phyloP scores from a whole-genome alignment of 2,113 vertebrate species.

The Haemorhous mexicanus region DNA sequence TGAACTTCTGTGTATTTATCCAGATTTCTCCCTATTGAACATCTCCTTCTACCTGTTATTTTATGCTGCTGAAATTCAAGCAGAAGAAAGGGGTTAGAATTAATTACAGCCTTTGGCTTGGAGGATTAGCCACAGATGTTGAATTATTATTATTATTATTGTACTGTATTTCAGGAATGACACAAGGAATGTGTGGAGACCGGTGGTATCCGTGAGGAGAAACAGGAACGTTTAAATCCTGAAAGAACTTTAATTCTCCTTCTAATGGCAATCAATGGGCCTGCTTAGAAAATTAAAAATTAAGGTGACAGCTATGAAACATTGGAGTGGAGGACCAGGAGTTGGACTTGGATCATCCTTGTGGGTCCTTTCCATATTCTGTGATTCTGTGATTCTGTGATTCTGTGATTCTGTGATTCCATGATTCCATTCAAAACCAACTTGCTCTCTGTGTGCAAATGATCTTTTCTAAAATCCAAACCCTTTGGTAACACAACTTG shows the following conservation, averaged over 20 bases:
- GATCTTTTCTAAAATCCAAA: background rate
- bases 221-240: background rate
- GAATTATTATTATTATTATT: slow-evolving; percentile 48
- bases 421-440: background rate
- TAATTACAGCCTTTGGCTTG: slow-evolving; percentile 48
- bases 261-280: background rate
- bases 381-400: accelerated
- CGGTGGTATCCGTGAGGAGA: background rate
- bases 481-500: background rate
- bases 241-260: background rate
- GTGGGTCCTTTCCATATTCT: background rate
- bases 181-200: slow-evolving; percentile 48
- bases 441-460: background rate
- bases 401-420: background rate
- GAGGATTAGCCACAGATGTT: slow-evolving; percentile 45
- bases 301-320: background rate
- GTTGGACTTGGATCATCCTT: background rate
- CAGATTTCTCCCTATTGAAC: background rate
- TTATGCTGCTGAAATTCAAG: background rate
- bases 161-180: slow-evolving; percentile 38
- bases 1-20: background rate
- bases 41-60: background rate
- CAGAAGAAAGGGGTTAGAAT: slow-evolving; percentile 10
- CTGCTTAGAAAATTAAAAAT: background rate
- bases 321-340: background rate